Evolutionary conservation across 2,888 invertebrate species (phyloP), one percentile per base, ranked within the genome.

Genomic region (Agriopis marginaria): DNA sequence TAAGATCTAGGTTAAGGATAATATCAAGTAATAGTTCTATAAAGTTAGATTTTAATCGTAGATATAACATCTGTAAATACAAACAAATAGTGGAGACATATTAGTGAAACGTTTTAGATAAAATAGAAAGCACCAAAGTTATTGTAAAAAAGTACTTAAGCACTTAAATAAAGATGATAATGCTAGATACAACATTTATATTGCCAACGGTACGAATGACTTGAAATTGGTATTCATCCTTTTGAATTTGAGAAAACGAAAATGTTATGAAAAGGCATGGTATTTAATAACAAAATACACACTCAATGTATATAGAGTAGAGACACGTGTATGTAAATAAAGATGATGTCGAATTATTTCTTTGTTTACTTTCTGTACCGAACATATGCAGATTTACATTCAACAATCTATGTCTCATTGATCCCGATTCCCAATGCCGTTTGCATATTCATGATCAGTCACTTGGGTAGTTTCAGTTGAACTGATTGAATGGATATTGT

Each of bases 81-180:
- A 53, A 56, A 62, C 8, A 32, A 54, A 40, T 63, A 60, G 56
- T 14, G 40, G 75, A 77, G 77, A 77, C 77, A 70, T 74, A 75
- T 70, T 77, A 77, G 77, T 77, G 77, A 77, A 76, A 72, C 72
- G 64, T 68, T 61, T 67, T 67, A 67, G 68, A 70, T 51, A 39
- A 60, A 49, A 39, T 72, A 66, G 51, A 60, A 47, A 53, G 61
- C 64, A 70, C 58, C 65, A 63, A 66, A 63, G 23, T 53, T 44
- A 51, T 55, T 71, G 62, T 68, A 68, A 58, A 62, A 49, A 70
- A 55, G 39, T 65, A 45, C 5, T 42, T 42, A 42, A 42, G 17
- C 23, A 45, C 8, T 54, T 56, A 42, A 49, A 9, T 23, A 53
- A 5, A 42, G 7, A 7, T 44, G 7, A 7, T 44, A 53, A 42